Evolutionary conservation across 2,888 invertebrate species (phyloP).

Genomic region (Lithophane semibrunnea): DNA sequence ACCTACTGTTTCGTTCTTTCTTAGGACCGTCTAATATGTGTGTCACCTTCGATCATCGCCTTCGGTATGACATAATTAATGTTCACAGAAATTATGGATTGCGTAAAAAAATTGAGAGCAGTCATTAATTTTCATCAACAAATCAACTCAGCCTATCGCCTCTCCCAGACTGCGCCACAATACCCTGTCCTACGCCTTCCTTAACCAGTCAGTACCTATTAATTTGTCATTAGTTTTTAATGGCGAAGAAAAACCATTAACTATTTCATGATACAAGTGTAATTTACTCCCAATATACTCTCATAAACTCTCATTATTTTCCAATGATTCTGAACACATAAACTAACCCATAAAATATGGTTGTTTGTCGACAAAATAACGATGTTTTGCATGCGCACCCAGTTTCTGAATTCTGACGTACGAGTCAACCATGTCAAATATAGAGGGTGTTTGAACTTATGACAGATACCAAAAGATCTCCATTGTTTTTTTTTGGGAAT

Average conservation of each 20-base stretch:
- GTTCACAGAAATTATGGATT: slow-evolving; percentile 6
- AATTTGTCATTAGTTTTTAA: slow-evolving; percentile 1
- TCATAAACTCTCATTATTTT: slow-evolving; percentile 16
- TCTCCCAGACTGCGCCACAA: too few relatives aligned
- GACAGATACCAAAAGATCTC: slow-evolving; percentile 20
- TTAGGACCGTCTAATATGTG: slow-evolving; percentile 2
- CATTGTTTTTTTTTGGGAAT: slow-evolving; percentile 13
- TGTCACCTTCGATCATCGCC: slow-evolving; percentile 52
- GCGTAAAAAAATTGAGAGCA: slow-evolving; percentile 9
- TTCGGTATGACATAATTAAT: slow-evolving; percentile 32
- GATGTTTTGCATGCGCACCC: slow-evolving; percentile 42
- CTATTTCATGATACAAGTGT: background rate
- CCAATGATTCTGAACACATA: slow-evolving; percentile 29
- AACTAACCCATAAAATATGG: slow-evolving; percentile 41
- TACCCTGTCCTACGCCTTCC: too few relatives aligned
- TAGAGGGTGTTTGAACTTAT: slow-evolving; percentile 30
- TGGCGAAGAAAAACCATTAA: background rate
- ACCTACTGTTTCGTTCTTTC: background rate
- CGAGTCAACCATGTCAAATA: slow-evolving; percentile 21
- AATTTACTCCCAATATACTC: background rate
- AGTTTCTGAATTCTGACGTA: slow-evolving; percentile 26
- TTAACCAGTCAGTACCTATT: too few relatives aligned
- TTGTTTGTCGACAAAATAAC: slow-evolving; percentile 45
- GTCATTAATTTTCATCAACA: background rate
- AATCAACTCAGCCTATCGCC: too few relatives aligned